Base-by-base conservation (phyloP, 2,888 invertebrate genomes). In the Limnephilus auricula region DNA sequence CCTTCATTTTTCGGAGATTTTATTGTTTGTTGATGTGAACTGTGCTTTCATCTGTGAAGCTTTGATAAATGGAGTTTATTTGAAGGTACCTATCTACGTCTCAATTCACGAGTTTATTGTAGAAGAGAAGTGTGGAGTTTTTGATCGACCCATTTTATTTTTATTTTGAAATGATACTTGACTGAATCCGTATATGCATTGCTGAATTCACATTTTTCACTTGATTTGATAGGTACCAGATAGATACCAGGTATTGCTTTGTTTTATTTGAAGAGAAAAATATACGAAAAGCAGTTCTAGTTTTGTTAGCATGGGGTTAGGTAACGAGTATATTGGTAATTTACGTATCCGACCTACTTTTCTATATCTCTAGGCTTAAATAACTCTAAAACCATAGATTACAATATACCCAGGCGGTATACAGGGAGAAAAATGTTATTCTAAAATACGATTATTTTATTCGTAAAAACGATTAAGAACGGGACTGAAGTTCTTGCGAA, bases 11-110 rank as follows among this genome's bases (percentile, higher is more conserved):
- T 87, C 34, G 32, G 12, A 32, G 65, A 87, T 87, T 87, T 87
- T 87, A 78, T 87, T 87, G 87, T 87, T 87, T 87, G 87, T 87
- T 87, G 65, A 87, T 87, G 78, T 78, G 86, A 65, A 91, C 86
- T 87, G 79, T 50, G 82, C n/a, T 89, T 79, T 89, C 65, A 65
- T 65, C 65, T 65, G 65, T 65, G 65, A 65, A 65, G n/a, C 65
- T 65, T 82, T 82, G 89, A 91, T 82, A 88, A 85, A 80, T 89
- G 89, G 83, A 31, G 50, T 83, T 40, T 30, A 31, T 12, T 85
- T 31, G 45, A 50, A 25, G 45, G 45, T 45, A 45, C 45, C 40
- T 15, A 31, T 3, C 3, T 40, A 85, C 85, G 50, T 45, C 85
- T 85, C 85, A 40, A 85, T 85, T 85, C 40, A 45, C n/a, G 31